A percentile compares a stretch with the other conserved stretches of the same genome.
Evolutionary conservation across 2,888 invertebrate species (phyloP).

Genomic region (Heterodera filipjevi): DNA sequence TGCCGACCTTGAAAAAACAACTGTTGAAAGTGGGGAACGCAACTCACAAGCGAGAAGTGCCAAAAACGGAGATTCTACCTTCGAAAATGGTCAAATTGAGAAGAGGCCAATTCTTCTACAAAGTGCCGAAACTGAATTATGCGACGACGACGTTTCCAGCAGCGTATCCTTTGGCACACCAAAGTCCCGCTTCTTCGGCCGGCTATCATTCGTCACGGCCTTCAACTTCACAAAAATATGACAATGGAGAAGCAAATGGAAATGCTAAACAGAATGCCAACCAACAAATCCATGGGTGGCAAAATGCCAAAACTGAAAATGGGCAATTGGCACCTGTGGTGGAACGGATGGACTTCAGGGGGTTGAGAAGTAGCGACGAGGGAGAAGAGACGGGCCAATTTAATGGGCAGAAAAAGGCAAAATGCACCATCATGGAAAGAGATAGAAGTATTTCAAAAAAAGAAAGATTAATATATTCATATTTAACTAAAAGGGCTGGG

Average conservation of each 20-base stretch:
- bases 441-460: conserved; percentile 21
- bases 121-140: no score
- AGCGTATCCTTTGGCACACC: not conserved
- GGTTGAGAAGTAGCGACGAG: conserved; percentile 16
- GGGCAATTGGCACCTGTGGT: conserved; percentile 1
- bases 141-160: not conserved
- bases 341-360: conserved; percentile 25
- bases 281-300: not conserved
- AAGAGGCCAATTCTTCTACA: no score
- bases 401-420: not conserved
- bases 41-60: no score
- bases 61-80: no score
- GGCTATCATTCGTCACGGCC: conserved; percentile 21
- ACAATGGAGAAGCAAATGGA: not conserved
- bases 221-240: not conserved
- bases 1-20: no score
- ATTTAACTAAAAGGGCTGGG: no score
- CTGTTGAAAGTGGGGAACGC: no score
- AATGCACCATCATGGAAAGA: conserved; percentile 9
- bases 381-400: not conserved
- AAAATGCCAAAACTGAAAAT: not conserved
- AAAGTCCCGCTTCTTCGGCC: not conserved
- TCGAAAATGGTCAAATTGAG: no score
- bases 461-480: no score
- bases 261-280: not conserved